Base-by-base conservation (phyloP, 2,113 vertebrate genomes). In the Oncorhynchus kisutch region DNA sequence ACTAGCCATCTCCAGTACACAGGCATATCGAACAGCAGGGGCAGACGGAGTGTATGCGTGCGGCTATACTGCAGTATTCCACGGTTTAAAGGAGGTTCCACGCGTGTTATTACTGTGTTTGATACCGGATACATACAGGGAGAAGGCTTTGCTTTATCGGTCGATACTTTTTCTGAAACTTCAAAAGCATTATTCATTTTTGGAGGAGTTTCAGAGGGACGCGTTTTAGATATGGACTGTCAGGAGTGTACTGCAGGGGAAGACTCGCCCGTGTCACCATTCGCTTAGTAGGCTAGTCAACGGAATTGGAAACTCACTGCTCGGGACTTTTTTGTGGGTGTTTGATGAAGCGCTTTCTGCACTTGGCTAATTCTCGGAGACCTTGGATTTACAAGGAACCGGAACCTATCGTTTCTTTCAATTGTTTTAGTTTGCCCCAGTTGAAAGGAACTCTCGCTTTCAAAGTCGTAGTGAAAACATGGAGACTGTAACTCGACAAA, bases 401-500 rank as follows among this genome's bases (percentile, higher is more conserved):
- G 73, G 83, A 82, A 81, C 39, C 71, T 22, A 51, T 72, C 45
- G 49, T 67, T 76, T 45, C 68, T 62, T 59, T 62, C 59, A 29
- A 73, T 71, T 70, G 54, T 73, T 73, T 77, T 57, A 78, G 74
- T 82, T 84, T 76, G 78, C 77, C 6, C 49, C 75, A 81, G 62
- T 77, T 81, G 1, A 77, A 84, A 77, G 81, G 88, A 78, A 81
- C 80, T 88, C 78, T 83, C 83, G 86, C 78, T 81, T 78, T 66
- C 80, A 75, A 90, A 91, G 84, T 88, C 87, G 84, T 68, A 73
- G 83, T 83, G 75, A 75, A 87, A 92, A 87, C 90, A 94, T 96
- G 95, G 96, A 96, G 95, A 93, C 96, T 84, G 94, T 96, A 87
- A 93, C 93, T 88, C 93, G 96, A 74, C 95, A 95, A 90, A 95